A percentile compares a stretch with the other conserved stretches of the same genome.
phyloP scores from a whole-genome alignment of 2,888 invertebrate species.

The Meandrusa payeni region DNA sequence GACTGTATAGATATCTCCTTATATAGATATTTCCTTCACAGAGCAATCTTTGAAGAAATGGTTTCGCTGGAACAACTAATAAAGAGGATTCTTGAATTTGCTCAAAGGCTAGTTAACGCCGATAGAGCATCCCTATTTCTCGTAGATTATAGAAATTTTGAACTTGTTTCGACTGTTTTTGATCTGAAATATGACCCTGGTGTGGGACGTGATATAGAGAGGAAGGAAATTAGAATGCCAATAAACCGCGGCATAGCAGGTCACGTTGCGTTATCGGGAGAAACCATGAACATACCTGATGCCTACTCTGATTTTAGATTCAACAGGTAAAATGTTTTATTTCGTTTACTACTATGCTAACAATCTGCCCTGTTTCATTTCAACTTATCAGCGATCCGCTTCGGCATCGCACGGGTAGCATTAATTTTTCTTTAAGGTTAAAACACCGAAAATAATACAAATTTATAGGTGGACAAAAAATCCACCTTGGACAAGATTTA shows the following conservation, averaged over 20 bases:
- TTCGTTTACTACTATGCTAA: too few relatives aligned
- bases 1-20: conserved; percentile 2
- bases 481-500: too few relatives aligned
- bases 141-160: conserved; percentile 86
- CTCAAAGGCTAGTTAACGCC: conserved; percentile 89
- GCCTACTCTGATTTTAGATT: conserved; percentile 90
- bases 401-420: too few relatives aligned
- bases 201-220: conserved; percentile 46
- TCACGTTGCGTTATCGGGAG: conserved; percentile 89
- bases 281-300: conserved; percentile 90
- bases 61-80: conserved; percentile 90
- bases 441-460: too few relatives aligned
- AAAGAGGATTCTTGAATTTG: conserved; percentile 91
- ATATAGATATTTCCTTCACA: conserved; percentile 43
- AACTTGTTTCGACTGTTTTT: conserved; percentile 91
- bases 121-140: conserved; percentile 92
- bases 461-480: too few relatives aligned
- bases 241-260: conserved; percentile 91
- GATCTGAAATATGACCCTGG: conserved; percentile 77
- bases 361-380: too few relatives aligned
- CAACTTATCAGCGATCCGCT: too few relatives aligned
- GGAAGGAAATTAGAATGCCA: conserved; percentile 84
- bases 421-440: too few relatives aligned
- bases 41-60: conserved; percentile 94
- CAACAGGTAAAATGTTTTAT: conserved; percentile 56